Evolutionary conservation across 1,140 invertebrate genomes (phyloP).

Genomic region (Nomia melanderi): DNA sequence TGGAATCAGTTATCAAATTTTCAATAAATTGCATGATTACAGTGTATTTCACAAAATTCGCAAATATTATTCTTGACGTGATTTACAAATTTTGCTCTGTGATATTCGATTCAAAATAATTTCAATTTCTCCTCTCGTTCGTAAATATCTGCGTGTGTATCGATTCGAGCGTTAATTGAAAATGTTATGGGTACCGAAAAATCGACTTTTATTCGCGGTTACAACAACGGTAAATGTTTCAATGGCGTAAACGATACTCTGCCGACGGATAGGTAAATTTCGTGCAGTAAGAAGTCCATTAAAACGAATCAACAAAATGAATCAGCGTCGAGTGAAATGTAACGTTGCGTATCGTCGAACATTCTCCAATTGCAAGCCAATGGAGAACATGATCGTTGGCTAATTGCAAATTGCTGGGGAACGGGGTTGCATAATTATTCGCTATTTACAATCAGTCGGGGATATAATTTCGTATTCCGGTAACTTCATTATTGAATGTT

Average conservation of each 20-base stretch:
- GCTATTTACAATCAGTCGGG: not conserved
- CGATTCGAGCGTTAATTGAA: too few species aligned
- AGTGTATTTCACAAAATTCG: conserved; percentile 23
- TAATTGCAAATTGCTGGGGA: not conserved
- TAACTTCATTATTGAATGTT: conserved; percentile 15
- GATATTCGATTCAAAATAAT: too few species aligned
- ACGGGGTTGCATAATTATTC: conserved; percentile 15
- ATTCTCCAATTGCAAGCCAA: not conserved
- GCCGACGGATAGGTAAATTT: too few species aligned
- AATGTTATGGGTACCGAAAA: too few species aligned
- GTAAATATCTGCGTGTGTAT: conserved; percentile 16
- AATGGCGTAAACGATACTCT: too few species aligned
- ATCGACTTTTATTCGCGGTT: too few species aligned
- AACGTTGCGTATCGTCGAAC: not conserved
- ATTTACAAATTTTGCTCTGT: not conserved
- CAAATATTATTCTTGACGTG: conserved; percentile 23
- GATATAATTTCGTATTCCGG: conserved; percentile 19
- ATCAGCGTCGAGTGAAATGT: not conserved
- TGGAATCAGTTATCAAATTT: conserved; percentile 53
- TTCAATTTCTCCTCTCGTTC: not conserved
- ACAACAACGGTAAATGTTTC: too few species aligned
- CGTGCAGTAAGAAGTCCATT: too few species aligned
- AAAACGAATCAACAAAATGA: too few species aligned
- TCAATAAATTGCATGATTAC: conserved; percentile 29
- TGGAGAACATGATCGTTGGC: not conserved